Base-by-base conservation (phyloP, 2,113 vertebrate genomes). In the Nothocercus julius region DNA sequence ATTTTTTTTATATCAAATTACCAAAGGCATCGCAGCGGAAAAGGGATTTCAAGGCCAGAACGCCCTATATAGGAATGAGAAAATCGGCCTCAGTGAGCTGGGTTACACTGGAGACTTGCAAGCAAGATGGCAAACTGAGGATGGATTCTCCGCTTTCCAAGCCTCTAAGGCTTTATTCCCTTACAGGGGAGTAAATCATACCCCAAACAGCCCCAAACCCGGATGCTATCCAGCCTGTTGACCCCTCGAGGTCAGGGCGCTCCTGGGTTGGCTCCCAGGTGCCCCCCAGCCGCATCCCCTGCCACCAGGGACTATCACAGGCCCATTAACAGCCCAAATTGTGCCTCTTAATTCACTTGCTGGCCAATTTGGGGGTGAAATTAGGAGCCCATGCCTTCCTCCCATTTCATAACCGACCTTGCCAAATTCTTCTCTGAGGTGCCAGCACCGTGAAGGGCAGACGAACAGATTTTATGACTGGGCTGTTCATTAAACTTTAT, bases 171-270 rank as follows among this genome's bases (percentile, higher is more conserved):
- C 16, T 58, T 58, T 32, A 58, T 58, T 58, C 54, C 30, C 32
- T 58, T 32, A 58, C 54, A 10, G 28, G 16, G 28, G 54, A 30
- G 30, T 58, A 58, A 58, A 32, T 32, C 30, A 32, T 11, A 18
- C 54, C 54, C 54, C 30, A 32, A 32, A 58, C 16, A 58, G 11
- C 54, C 54, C 61, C 21, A 36, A 25, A 24, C 34, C 25, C 13
- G n/a, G 69, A 17, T 27, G 47, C 25, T 18, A 10, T 32, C 47
- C 47, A 25, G 47, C 21, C n/a, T 36, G 24, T 0, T 12, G 18
- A 36, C 30, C 45, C 69, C 21, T 3, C 2, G 11, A 17, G 49
- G 38, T 17, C 3, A 0, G 1, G 5, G 1, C 27, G 13, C 58
- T 28, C 17, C 24, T 30, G 21, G 10, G 22, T 22, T 11, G 49